phyloP scores from a whole-genome alignment of 2,888 invertebrate species.

The Chloroclystis v-ata region DNA sequence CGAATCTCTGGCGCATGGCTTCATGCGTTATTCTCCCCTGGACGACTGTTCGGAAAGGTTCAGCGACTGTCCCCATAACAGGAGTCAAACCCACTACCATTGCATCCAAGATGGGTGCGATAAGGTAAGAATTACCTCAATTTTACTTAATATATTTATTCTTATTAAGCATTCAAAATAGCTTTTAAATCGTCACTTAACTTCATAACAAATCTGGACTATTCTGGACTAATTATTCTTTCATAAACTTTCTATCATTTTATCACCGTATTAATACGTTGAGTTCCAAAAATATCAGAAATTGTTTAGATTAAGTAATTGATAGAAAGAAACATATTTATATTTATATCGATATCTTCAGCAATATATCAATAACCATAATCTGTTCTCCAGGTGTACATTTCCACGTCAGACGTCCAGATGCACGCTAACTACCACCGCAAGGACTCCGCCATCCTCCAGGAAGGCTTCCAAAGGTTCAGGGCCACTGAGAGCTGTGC shows the following conservation, averaged over 20 bases:
- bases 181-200: too few species aligned
- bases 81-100: slow-evolving; percentile 97
- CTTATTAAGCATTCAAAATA: too few species aligned
- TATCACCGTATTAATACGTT: too few species aligned
- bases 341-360: too few species aligned
- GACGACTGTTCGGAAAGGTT: slow-evolving; percentile 96
- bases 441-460: slow-evolving; percentile 97
- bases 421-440: slow-evolving; percentile 99
- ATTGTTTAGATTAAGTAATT: too few species aligned
- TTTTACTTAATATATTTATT: too few species aligned
- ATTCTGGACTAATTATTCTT: too few species aligned
- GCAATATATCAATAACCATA: too few species aligned
- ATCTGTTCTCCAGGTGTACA: slow-evolving; percentile 84
- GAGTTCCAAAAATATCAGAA: too few species aligned
- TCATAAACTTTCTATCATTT: too few species aligned
- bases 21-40: slow-evolving; percentile 95
- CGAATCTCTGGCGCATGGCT: slow-evolving; percentile 96
- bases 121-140: slow-evolving; percentile 82
- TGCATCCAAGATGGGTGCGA: slow-evolving; percentile 96
- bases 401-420: slow-evolving; percentile 98
- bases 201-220: too few species aligned
- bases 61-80: slow-evolving; percentile 91
- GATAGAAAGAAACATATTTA: too few species aligned
- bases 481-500: slow-evolving; percentile 97
- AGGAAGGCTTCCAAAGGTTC: slow-evolving; percentile 98